These are phyloP conservation scores for Eurypyga helias DNA, from an alignment of 2,113 vertebrate genomes.

Conservation along the genomic window DNA sequence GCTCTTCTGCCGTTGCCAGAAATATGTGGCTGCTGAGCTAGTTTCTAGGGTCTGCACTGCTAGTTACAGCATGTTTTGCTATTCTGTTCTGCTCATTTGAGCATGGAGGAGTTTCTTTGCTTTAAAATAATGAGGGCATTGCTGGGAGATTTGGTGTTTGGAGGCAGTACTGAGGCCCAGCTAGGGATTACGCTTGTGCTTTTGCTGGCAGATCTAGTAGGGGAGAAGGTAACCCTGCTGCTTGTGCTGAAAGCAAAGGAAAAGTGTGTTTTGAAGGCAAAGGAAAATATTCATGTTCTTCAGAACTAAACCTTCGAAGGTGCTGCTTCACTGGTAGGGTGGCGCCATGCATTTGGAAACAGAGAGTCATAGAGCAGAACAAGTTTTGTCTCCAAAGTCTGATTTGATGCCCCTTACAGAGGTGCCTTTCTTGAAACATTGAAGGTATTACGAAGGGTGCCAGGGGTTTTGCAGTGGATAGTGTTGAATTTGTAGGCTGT, in stretches of 20 bases:
- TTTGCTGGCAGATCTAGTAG: background rate
- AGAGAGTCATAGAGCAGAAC: background rate
- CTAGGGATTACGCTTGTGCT: background rate
- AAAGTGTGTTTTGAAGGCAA: background rate
- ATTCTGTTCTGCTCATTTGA: background rate
- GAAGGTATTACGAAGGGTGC: background rate
- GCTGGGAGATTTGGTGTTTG: background rate
- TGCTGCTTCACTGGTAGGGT: background rate
- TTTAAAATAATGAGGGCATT: background rate
- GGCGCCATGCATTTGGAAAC: background rate
- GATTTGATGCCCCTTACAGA: background rate
- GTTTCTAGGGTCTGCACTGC: background rate
- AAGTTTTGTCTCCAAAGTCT: background rate
- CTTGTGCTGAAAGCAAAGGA: background rate
- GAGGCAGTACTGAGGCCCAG: background rate
- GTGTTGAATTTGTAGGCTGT: background rate
- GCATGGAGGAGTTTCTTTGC: background rate
- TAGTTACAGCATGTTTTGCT: background rate
- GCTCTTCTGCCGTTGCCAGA: background rate
- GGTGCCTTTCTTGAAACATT: background rate
- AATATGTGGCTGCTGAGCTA: background rate
- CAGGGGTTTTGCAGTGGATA: background rate
- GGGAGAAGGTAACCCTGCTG: background rate
- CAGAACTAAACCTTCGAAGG: background rate
- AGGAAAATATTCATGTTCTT: background rate